Base-by-base conservation (phyloP, 2,113 vertebrate species). In the Epinephelus lanceolatus region DNA sequence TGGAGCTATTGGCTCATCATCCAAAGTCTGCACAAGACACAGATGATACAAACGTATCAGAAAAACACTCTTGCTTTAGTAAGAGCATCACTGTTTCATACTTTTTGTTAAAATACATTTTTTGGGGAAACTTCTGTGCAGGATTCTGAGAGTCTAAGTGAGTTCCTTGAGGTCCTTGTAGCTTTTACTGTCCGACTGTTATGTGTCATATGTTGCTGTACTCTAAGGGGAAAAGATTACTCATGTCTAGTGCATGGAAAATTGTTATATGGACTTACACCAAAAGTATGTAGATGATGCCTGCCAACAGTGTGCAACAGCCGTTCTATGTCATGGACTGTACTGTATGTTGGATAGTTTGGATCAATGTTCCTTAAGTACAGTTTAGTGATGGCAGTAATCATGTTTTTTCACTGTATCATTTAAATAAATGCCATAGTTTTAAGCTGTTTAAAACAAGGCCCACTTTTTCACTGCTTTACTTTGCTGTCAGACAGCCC, bases 1-100 rank as follows among this genome's bases (percentile, higher is more conserved):
- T 51, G 92, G 88, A 71, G 95, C 73, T 42, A 91, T 71, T 18
- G 93, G 91, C 52, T 97, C 97, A 60, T 98, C 96, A 82, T 97
- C 97, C 88, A 96, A 82, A 47, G 94, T 96, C 97, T 98, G 88
- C 60, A 80, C 57, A 81, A 33, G 47, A 87, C 75, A 90, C 65
- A 89, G 19, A 89, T 42, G 33, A 68, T 4, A 82, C 33, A 76
- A 17, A 83, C 23, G 78, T 37, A 80, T 73, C 55, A 60, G 3
- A n/a, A 56, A 42, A 55, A 66, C 47, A 15, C 47, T 30, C 9
- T 4, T 40, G 7, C 23, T 67, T 74, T 25, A 27, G 33, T 4
- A 33, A 73, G 30, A 65, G 10, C 17, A 47, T 19, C n/a, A 15
- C 0, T 23, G 25, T 49, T 21, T 15, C 21, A 23, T 19, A 2